Evolutionary conservation across 2,113 vertebrate species (phyloP).

Genomic region (Telmatochromis sp.): DNA sequence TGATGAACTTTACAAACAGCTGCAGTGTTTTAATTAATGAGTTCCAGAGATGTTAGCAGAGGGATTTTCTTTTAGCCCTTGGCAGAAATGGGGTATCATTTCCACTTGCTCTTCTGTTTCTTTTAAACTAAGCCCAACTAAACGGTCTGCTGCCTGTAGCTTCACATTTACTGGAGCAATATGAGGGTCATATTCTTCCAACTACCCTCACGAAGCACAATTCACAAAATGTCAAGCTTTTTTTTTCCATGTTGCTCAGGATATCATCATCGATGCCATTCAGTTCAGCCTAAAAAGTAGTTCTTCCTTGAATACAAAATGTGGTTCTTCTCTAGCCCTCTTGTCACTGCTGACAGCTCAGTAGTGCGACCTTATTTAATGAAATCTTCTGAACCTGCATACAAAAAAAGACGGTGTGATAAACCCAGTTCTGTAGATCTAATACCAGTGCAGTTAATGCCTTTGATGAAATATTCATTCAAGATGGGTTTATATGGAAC

Average conservation of each 20-base stretch:
- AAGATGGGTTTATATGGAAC: background rate
- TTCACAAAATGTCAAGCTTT: background rate
- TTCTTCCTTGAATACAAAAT: background rate
- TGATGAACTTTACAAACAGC: background rate
- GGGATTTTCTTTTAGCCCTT: background rate
- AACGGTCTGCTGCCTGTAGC: background rate
- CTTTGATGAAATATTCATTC: constrained; percentile 5
- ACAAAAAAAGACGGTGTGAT: background rate
- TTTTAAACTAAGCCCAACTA: background rate
- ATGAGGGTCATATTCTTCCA: background rate
- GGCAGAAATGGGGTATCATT: background rate
- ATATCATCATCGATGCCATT: background rate
- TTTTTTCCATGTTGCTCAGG: background rate
- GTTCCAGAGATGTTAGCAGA: background rate
- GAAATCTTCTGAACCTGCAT: background rate
- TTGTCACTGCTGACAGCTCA: background rate
- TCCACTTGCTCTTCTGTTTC: background rate
- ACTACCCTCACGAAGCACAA: background rate
- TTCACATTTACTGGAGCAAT: background rate
- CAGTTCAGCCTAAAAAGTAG: background rate
- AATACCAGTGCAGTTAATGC: background rate
- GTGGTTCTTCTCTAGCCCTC: background rate
- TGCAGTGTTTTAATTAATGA: background rate
- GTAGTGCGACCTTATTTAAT: background rate
- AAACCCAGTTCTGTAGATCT: background rate